These are phyloP conservation scores for Prionailurus viverrinus DNA, from an alignment of 2,113 vertebrate species.

Conservation along the genomic window DNA sequence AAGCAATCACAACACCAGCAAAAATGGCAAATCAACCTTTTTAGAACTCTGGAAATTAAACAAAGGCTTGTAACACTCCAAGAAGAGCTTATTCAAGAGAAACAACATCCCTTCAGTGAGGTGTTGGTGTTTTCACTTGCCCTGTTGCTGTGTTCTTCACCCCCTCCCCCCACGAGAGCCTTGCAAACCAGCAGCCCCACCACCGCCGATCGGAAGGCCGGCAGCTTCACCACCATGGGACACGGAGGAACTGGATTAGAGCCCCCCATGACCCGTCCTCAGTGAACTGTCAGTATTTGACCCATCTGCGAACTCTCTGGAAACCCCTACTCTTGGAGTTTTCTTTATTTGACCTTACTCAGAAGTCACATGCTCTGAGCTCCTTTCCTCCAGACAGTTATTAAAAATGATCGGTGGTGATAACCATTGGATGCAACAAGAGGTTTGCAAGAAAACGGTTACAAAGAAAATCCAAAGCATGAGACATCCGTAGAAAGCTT, in stretches of 20 bases:
- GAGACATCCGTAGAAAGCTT: background rate
- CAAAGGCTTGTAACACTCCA: background rate
- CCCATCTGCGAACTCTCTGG: background rate
- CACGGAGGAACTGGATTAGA: fast-evolving
- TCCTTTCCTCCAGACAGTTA: background rate
- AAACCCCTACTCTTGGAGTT: background rate
- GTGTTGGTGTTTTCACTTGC: background rate
- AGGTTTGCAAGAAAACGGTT: background rate
- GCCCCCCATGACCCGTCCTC: fast-evolving
- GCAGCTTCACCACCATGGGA: fast-evolving
- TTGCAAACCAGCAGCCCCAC: background rate
- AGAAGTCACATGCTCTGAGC: background rate
- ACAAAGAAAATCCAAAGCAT: background rate
- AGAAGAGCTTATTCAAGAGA: background rate
- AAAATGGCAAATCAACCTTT: background rate
- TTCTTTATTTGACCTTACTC: background rate
- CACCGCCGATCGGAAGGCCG: background rate
- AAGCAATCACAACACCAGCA: too few relatives aligned
- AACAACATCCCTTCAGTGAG: background rate
- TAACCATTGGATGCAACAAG: background rate
- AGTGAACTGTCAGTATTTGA: too few relatives aligned
- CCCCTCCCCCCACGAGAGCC: too few relatives aligned
- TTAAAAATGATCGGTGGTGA: background rate
- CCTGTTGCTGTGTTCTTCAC: background rate
- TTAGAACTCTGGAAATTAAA: background rate